Percentiles rank a stretch among this genome's conserved stretches.
Conservation (phyloP, 35 echinoderm and acorn worm genomes). For the Heliocidaris tuberculata region DNA sequence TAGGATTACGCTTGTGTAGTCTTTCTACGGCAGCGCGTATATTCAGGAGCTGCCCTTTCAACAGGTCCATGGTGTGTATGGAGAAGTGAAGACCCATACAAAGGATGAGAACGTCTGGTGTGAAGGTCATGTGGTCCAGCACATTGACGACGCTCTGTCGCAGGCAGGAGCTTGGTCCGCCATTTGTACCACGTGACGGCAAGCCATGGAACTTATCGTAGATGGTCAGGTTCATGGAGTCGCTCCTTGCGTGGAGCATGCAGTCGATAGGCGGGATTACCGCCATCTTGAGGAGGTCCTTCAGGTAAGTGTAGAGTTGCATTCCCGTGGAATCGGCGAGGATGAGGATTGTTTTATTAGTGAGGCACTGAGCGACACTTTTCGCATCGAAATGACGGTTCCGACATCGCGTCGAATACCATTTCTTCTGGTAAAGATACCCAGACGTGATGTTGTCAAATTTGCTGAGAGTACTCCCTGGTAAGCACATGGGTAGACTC, state of each 20-base stretch:
- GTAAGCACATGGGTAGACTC: background rate
- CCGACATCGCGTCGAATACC: conserved; percentile 53
- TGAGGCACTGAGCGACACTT: conserved; percentile 26
- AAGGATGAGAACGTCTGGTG: conserved; percentile 18
- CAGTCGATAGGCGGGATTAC: background rate
- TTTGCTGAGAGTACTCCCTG: background rate
- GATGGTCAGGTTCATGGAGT: conserved; percentile 26
- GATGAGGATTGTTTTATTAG: conserved; percentile 23
- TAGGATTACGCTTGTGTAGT: conserved; percentile 23
- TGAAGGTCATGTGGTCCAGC: background rate
- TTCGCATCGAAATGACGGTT: background rate
- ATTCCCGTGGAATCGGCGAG: conserved; percentile 53
- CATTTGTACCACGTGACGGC: background rate
- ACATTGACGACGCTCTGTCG: background rate
- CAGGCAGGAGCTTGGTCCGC: background rate
- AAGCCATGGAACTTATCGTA: conserved; percentile 57
- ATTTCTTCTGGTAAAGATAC: conserved; percentile 37
- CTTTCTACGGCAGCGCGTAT: conserved; percentile 11
- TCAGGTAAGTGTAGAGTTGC: conserved; percentile 32
- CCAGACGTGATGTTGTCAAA: conserved; percentile 18
- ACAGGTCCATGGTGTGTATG: background rate
- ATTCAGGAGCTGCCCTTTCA: background rate
- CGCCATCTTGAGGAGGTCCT: background rate
- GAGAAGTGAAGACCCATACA: background rate
- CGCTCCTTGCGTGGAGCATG: background rate